Percentiles rank a stretch among this genome's conserved stretches.
phyloP scores from a whole-genome alignment of 2,113 vertebrate species.

The Illadopsis cleaveri region DNA sequence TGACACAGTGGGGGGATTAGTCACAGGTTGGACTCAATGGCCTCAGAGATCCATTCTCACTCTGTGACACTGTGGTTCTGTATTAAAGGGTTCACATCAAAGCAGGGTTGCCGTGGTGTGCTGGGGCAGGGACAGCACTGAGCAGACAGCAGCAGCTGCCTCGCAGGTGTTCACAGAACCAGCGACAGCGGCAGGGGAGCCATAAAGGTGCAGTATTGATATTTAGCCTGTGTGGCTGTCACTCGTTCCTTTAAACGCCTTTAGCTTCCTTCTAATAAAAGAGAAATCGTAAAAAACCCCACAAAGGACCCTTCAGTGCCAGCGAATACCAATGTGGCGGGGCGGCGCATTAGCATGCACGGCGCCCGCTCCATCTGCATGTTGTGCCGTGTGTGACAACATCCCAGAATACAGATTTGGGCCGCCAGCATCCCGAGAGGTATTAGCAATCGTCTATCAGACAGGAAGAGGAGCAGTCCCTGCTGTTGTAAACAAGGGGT shows the following conservation, averaged over 20 bases:
- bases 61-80: neutral
- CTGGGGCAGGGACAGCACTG: neutral
- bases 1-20: accelerated
- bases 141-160: neutral
- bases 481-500: slow-evolving; percentile 37
- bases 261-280: slow-evolving; percentile 53
- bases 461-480: slow-evolving; percentile 19
- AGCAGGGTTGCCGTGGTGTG: neutral
- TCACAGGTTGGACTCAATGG: neutral
- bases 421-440: neutral
- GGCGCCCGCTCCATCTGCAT: neutral
- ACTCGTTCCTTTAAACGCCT: slow-evolving; percentile 6
- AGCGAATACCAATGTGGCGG: neutral
- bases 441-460: neutral
- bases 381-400: slow-evolving; percentile 22
- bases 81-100: neutral
- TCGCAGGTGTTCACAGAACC: accelerated
- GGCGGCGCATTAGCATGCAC: neutral
- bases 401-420: slow-evolving; percentile 56
- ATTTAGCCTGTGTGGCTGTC: neutral
- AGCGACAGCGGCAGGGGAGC: neutral
- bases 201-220: neutral
- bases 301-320: neutral
- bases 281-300: slow-evolving; percentile 15
- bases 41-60: neutral